phyloP scores from a whole-genome alignment of 1,140 invertebrate species.

The Hycleus phaleratus region DNA sequence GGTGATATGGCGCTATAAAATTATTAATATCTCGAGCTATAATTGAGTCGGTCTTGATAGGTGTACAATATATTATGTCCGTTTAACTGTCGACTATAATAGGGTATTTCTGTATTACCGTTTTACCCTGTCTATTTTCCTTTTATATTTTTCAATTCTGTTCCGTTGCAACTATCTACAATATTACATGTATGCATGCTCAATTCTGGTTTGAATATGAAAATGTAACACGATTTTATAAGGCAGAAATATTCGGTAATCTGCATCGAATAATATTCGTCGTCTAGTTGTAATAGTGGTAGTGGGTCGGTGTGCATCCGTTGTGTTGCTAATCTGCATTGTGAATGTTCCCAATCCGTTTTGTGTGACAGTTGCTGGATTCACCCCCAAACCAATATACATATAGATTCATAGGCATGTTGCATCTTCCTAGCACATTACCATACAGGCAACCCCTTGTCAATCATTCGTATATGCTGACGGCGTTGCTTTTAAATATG shows the following conservation, averaged over 20 bases:
- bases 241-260: conserved; percentile 11
- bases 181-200: too few relatives aligned
- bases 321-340: conserved; percentile 27
- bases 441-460: conserved; percentile 31
- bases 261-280: conserved; percentile 16
- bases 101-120: conserved; percentile 5
- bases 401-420: conserved; percentile 30
- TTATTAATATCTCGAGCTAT: conserved; percentile 37
- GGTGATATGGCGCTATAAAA: conserved; percentile 32
- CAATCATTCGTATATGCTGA: conserved; percentile 31
- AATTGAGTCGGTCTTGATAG: conserved; percentile 35
- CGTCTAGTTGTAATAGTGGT: too few relatives aligned
- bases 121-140: neutral
- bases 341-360: conserved; percentile 28
- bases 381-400: conserved; percentile 24
- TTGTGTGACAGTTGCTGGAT: conserved; percentile 28
- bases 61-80: conserved; percentile 31
- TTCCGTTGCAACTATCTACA: too few relatives aligned
- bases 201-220: too few relatives aligned
- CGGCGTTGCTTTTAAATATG: conserved; percentile 38
- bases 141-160: too few relatives aligned
- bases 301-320: neutral
- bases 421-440: conserved; percentile 24
- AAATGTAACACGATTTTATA: conserved; percentile 1
- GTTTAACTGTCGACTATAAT: conserved; percentile 26